Base-by-base conservation (phyloP, 1,140 invertebrate genomes). In the Nebria ingens region DNA sequence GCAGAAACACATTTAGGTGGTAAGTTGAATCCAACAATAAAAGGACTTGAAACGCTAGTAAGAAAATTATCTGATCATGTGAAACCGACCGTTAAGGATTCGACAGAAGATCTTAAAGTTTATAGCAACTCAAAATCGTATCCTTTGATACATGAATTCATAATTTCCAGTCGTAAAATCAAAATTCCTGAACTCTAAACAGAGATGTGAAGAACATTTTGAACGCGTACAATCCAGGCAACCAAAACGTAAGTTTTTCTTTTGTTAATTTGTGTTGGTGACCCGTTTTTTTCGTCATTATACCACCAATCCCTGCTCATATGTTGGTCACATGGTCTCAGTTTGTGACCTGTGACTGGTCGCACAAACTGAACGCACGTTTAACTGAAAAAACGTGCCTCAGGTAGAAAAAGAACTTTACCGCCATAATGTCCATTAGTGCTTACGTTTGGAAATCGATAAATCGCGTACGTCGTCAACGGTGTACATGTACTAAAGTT, bases 1-100 rank as follows among this genome's bases (percentile, higher is more conserved):
- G 79, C 77, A 62, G 64, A 81, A 56, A 79, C 79, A 12, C 65
- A 79, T 61, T 68, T 78, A 52, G 70, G 76, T 52, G 77, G 78
- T 11, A 73, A 45, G 6, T 45, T 74, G 0, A 68, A 77, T 21
- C 79, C 79, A 17, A 75, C 72, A 50, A 54, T 71, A 17, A 71
- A 76, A 19, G 71, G 74, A 60, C 69, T 82, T 17, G 65, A 71
- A 55, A 68, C 76, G 62, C 73, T 82, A 59, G 77, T 75, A 58
- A 73, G 78, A 58, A 79, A 78, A 71, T 74, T 79, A 68, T 73
- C 80, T 63, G 74, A 45, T 12, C 40, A 45, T 12, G 40, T 12
- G 17, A 71, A 68, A 51, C 21, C 21, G 19, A 17, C 9, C 11
- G 4, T 15, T 51, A 22, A 51, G 11, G 21, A 51, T 4, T 19